Percentiles rank a stretch among this genome's conserved stretches.
These are phyloP conservation scores for Nomada ruficornis DNA, from an alignment of 2,888 invertebrate genomes.

Conservation along the genomic window DNA sequence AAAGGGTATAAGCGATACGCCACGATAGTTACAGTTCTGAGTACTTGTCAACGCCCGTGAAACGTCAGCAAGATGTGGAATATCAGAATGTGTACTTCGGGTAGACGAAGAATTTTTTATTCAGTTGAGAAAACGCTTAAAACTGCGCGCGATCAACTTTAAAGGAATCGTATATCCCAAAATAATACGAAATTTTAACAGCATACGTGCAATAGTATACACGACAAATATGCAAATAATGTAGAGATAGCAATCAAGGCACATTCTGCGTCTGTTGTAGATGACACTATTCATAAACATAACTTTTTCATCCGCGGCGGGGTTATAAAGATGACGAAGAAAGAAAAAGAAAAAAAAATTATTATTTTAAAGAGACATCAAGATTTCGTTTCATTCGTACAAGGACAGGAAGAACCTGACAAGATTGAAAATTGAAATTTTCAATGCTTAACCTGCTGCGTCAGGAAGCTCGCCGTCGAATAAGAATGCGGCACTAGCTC, in stretches of 20 bases:
- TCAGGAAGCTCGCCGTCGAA: constrained; percentile 64
- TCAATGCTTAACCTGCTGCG: constrained; percentile 68
- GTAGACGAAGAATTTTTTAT: constrained; percentile 13
- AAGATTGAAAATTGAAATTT: constrained; percentile 53
- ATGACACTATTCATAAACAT: constrained; percentile 37
- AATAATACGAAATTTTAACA: background rate
- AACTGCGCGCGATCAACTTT: background rate
- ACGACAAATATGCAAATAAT: constrained; percentile 26
- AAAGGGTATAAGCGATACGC: constrained; percentile 64
- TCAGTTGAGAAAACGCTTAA: background rate
- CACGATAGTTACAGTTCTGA: constrained; percentile 70
- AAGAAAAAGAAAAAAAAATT: background rate
- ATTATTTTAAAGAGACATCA: background rate
- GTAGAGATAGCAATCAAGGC: constrained; percentile 14
- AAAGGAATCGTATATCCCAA: constrained; percentile 7
- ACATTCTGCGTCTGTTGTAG: constrained; percentile 29
- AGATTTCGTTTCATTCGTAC: constrained; percentile 32
- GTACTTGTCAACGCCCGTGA: constrained; percentile 73
- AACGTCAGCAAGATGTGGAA: constrained; percentile 67
- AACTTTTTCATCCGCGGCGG: constrained; percentile 18
- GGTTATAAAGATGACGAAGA: background rate
- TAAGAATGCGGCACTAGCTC: constrained; percentile 64
- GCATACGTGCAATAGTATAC: background rate
- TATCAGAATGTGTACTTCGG: constrained; percentile 30
- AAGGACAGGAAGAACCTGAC: constrained; percentile 53